A percentile compares a stretch with the other conserved stretches of the same genome.
Evolutionary conservation across 2,797 vertebrate genomes (phyloP).

Genomic region (Podarcis lilfordi): DNA sequence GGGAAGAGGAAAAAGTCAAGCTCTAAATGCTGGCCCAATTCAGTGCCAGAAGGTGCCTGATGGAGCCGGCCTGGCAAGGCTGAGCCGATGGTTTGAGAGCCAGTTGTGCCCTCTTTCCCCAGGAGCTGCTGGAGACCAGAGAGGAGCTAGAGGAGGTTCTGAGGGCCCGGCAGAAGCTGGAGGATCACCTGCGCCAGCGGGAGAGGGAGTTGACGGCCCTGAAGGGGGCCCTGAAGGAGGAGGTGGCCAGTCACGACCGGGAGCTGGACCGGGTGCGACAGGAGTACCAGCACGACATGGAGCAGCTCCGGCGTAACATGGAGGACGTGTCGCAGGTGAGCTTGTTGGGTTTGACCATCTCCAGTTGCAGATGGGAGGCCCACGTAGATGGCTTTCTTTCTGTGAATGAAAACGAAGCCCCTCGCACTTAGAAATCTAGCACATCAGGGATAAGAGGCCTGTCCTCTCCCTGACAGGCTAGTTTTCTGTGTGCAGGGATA

Average conservation of each 20-base stretch:
- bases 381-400: not conserved
- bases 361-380: too few species aligned
- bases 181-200: conserved; percentile 87
- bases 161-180: conserved; percentile 82
- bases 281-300: conserved; percentile 89
- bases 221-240: conserved; percentile 96
- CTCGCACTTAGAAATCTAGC: not conserved
- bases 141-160: conserved; percentile 83
- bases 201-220: conserved; percentile 95
- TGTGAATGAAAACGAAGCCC: not conserved
- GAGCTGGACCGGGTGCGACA: conserved; percentile 92
- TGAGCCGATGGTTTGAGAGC: too few species aligned
- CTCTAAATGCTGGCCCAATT: too few species aligned
- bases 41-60: too few species aligned
- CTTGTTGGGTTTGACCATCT: too few species aligned
- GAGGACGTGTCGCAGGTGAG: conserved; percentile 89
- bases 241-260: conserved; percentile 92
- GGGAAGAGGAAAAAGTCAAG: too few species aligned
- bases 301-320: conserved; percentile 89
- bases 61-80: too few species aligned
- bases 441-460: too few species aligned
- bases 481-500: not conserved
- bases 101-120: not conserved
- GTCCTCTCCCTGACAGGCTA: not conserved
- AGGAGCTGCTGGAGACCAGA: conserved; percentile 86